Conservation (phyloP, 2,888 invertebrate species). For the Eulithis testata region DNA sequence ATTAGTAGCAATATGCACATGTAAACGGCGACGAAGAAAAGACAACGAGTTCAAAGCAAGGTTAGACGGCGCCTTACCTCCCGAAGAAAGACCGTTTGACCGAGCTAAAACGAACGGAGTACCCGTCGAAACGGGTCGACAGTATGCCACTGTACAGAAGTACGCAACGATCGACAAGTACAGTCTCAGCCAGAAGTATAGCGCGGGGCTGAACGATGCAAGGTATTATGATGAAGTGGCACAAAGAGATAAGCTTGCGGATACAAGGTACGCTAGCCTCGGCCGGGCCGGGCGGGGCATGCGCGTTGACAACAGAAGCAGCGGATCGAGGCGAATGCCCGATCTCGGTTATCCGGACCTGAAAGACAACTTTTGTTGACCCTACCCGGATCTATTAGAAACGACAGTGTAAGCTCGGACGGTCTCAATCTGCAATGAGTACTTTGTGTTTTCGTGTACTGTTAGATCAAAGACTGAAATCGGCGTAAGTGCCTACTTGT, state of each 20-base stretch:
- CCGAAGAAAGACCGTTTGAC: constrained; percentile 86
- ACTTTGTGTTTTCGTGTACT: constrained; percentile 58
- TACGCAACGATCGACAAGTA: constrained; percentile 83
- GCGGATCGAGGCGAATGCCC: constrained; percentile 76
- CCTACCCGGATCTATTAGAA: constrained; percentile 80
- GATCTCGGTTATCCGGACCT: constrained; percentile 84
- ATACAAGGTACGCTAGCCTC: constrained; percentile 80
- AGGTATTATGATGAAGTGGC: constrained; percentile 81
- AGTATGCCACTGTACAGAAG: constrained; percentile 81
- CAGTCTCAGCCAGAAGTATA: constrained; percentile 82
- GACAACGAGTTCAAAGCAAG: constrained; percentile 86
- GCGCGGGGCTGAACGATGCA: constrained; percentile 81
- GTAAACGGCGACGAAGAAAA: constrained; percentile 84
- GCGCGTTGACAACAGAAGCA: constrained; percentile 73
- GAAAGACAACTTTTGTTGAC: constrained; percentile 91
- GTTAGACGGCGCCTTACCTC: constrained; percentile 83
- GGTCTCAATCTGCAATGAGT: constrained; percentile 50
- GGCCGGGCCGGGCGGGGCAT: constrained; percentile 73
- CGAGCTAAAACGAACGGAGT: constrained; percentile 82
- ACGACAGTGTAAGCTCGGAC: constrained; percentile 70
- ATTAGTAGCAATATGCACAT: constrained; percentile 85
- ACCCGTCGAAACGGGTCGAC: constrained; percentile 67
- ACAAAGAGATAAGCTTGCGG: constrained; percentile 80
- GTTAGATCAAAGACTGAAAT: constrained; percentile 79
- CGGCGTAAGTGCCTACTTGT: constrained; percentile 73